Percentiles rank a stretch among this genome's conserved stretches.
phyloP scores from a whole-genome alignment of 2,888 invertebrate species.

The Tridacna gigas region DNA sequence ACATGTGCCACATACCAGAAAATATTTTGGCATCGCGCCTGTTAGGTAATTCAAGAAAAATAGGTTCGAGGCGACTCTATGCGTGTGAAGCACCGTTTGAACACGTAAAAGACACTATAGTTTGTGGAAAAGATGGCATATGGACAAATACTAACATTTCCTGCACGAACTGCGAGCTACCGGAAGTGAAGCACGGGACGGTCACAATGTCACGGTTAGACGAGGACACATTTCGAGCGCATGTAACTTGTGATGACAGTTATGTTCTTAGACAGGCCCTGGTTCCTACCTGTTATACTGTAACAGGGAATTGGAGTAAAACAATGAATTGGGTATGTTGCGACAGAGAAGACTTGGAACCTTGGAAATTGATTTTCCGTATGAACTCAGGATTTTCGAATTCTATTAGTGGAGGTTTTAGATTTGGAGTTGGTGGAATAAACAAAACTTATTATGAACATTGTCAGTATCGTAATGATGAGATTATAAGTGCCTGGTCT shows the following conservation, averaged over 20 bases:
- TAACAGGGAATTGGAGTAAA: neutral
- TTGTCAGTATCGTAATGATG: constrained; percentile 7
- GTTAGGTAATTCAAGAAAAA: neutral
- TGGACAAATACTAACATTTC: constrained; percentile 14
- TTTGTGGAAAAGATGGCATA: neutral
- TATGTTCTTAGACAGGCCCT: neutral
- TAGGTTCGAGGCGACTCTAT: neutral
- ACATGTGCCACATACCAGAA: neutral
- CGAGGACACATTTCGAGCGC: neutral
- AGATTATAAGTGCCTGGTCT: neutral
- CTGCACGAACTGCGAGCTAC: constrained; percentile 7
- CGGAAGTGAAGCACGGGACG: constrained; percentile 7
- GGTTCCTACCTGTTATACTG: neutral
- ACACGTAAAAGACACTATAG: neutral
- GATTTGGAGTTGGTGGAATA: neutral
- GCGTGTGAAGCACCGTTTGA: neutral
- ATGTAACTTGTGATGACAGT: neutral
- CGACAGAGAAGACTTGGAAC: neutral
- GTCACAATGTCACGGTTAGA: constrained; percentile 1
- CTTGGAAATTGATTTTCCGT: constrained; percentile 10
- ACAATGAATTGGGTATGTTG: neutral
- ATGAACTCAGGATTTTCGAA: neutral
- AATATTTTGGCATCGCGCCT: neutral
- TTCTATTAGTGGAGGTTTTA: neutral
- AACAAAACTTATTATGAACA: neutral